These are phyloP conservation scores for Eristalinus sepulchralis DNA, from an alignment of 2,888 invertebrate genomes.

Conservation along the genomic window DNA sequence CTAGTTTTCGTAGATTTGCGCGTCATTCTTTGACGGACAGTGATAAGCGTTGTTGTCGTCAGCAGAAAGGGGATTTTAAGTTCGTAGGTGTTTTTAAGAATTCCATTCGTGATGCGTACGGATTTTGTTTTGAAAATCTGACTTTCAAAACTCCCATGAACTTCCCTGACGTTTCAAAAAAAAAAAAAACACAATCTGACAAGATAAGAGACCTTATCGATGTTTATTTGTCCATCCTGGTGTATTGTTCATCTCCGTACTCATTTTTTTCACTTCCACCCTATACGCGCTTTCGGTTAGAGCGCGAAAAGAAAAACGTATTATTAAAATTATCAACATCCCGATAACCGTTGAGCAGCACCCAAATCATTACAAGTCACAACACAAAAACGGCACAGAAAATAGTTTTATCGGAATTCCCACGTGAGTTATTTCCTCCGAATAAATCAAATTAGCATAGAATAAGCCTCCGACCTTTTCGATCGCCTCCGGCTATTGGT, in stretches of 20 bases:
- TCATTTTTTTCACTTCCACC: not conserved
- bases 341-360: not conserved
- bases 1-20: not conserved
- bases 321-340: not conserved
- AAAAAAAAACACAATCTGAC: not conserved
- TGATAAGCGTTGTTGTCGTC: not conserved
- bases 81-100: not conserved
- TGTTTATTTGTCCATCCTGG: too few relatives aligned
- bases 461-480: not conserved
- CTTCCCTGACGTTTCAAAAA: not conserved
- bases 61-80: not conserved
- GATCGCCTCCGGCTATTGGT: not conserved
- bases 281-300: not conserved
- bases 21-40: not conserved
- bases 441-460: not conserved
- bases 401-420: not conserved
- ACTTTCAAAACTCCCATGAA: not conserved
- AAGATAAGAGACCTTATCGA: not conserved
- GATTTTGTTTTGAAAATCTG: not conserved
- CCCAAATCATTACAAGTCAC: not conserved
- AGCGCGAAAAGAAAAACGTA: not conserved
- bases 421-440: not conserved
- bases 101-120: not conserved
- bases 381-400: not conserved
- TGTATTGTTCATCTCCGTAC: too few relatives aligned